These are phyloP conservation scores for Neria commutata DNA, from an alignment of 2,888 invertebrate genomes.

Conservation along the genomic window DNA sequence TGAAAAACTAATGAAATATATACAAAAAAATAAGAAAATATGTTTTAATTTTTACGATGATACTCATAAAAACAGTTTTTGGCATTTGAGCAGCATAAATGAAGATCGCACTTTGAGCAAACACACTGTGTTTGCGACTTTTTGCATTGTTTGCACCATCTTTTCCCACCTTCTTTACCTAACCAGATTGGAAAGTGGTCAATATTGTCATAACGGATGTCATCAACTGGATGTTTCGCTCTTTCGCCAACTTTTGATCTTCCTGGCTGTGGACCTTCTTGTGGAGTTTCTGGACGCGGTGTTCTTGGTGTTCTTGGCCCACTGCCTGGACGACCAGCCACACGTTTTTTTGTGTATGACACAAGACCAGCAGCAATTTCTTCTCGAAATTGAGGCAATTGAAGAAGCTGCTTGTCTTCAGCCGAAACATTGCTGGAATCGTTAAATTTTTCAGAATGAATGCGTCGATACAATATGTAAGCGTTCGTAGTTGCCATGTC, in stretches of 20 bases:
- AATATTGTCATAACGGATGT: too few relatives aligned
- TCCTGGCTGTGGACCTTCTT: background rate
- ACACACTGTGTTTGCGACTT: constrained; percentile 10
- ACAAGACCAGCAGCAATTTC: constrained; percentile 10
- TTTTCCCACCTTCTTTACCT: constrained; percentile 15
- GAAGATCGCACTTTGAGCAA: constrained; percentile 11
- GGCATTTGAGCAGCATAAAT: constrained; percentile 6
- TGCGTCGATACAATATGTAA: constrained; percentile 1
- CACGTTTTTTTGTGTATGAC: background rate
- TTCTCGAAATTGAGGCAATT: constrained; percentile 9
- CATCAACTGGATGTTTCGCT: too few relatives aligned
- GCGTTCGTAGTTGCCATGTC: too few relatives aligned
- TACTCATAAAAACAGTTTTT: constrained; percentile 15
- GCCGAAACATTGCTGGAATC: background rate
- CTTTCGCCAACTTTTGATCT: constrained; percentile 10
- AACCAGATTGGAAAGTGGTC: too few relatives aligned
- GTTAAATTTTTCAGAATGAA: background rate
- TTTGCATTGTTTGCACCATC: constrained; percentile 20
- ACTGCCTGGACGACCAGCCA: constrained; percentile 2
- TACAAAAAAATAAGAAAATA: too few relatives aligned
- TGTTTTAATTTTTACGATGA: constrained; percentile 7
- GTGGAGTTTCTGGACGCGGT: constrained; percentile 8
- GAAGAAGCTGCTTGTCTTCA: background rate
- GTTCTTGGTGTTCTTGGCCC: constrained; percentile 2
- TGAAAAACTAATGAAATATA: too few relatives aligned